Conservation (phyloP, 2,113 vertebrate genomes). For the Strix aluco region DNA sequence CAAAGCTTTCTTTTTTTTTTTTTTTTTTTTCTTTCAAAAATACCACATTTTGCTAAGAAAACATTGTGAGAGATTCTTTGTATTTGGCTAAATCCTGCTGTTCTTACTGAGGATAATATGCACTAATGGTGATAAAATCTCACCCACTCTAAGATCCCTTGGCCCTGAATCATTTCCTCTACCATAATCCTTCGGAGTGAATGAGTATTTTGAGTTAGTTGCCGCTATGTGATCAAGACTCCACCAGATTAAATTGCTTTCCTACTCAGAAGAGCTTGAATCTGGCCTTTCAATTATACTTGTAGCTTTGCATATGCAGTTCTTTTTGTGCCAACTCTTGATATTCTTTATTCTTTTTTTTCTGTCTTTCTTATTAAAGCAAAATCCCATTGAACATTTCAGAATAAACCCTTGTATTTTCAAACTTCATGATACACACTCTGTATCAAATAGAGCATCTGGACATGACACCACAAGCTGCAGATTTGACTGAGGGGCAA, state of each 20-base stretch:
- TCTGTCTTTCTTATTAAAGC: neutral
- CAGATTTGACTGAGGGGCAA: neutral
- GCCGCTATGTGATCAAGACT: neutral
- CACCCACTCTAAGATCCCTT: neutral
- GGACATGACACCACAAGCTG: neutral
- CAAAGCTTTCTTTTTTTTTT: neutral
- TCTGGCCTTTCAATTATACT: neutral
- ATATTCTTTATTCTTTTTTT: neutral
- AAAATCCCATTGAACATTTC: neutral
- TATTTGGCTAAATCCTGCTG: neutral
- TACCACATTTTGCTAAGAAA: conserved; percentile 5
- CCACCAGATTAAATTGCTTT: neutral
- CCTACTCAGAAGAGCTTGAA: neutral
- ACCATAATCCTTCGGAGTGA: neutral
- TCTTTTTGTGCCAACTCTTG: neutral
- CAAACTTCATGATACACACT: neutral
- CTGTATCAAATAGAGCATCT: neutral
- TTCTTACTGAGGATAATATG: neutral
- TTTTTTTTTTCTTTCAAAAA: neutral
- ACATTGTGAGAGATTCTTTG: neutral
- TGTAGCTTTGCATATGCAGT: neutral
- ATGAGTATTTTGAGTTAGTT: neutral
- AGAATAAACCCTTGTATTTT: neutral
- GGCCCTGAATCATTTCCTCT: neutral
- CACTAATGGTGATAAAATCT: conserved; percentile 18